Base-by-base conservation (phyloP, 2,113 vertebrate genomes). In the Mystacornis crossleyi region DNA sequence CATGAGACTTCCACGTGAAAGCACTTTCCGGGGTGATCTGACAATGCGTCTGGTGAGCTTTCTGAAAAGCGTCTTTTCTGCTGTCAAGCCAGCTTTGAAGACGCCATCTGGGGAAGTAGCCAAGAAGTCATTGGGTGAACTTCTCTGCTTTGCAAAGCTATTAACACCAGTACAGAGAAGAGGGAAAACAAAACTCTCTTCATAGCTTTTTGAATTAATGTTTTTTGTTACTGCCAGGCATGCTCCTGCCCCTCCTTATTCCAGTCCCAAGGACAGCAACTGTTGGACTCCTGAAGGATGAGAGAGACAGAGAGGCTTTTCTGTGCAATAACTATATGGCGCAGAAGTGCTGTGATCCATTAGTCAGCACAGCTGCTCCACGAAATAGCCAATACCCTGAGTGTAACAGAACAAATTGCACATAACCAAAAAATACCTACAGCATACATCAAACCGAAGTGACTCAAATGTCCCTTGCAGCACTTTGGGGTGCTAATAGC, bases 401-500 rank as follows among this genome's bases (percentile, higher is more conserved):
- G 72, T 90, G 72, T 90, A 96, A 93, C 94, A 95, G 92, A 90
- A 96, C 95, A 96, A 93, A 97, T 96, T 94, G 96, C 95, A 95
- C 96, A 96, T 96, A 96, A 96, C 96, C 95, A 94, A 94, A 97
- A 97, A 94, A 96, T 94, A 95, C 92, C 96, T 95, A 86, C 77
- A 90, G 95, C 93, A 92, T 97, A 89, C 88, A 95, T 97, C 95
- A 97, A 94, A 74, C 69, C 88, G 38, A 67, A 93, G 96, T 94
- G 96, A 96, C 96, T 92, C 75, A 81, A 95, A 95, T 75, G 80
- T 94, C 88, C 72, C 72, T 86, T 71, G 77, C 85, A 86, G 84
- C 3, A 1, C 82, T 94, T 83, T 38, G 82, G 92, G 93, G 88
- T 91, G 65, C 93, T 97, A 93, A 97, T 96, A 94, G 86, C 82